Evolutionary conservation across 1,140 invertebrate genomes (phyloP).

Genomic region (Cylas formicarius): DNA sequence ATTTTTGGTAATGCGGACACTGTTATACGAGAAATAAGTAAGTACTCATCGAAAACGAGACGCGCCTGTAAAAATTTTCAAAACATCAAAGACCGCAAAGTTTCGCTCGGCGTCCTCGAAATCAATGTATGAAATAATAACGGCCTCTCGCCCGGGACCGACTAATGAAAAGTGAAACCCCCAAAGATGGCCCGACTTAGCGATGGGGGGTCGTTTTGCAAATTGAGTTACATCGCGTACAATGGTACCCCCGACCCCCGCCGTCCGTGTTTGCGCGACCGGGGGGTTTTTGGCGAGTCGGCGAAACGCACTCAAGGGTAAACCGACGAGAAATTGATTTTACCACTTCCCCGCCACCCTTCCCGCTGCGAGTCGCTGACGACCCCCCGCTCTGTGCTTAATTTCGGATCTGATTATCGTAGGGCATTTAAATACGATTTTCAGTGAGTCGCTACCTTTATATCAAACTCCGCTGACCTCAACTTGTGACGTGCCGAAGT

Average conservation of each 20-base stretch:
- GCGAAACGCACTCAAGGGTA: slow-evolving; percentile 15
- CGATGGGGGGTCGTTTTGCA: slow-evolving; percentile 20
- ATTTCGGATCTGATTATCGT: slow-evolving; percentile 15
- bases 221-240: slow-evolving; percentile 24
- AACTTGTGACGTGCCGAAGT: background rate
- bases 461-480: background rate
- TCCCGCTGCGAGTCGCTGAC: no score
- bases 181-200: slow-evolving; percentile 16
- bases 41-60: no score
- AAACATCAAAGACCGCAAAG: no score
- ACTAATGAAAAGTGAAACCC: slow-evolving; percentile 25
- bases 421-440: background rate
- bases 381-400: slow-evolving; percentile 12
- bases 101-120: no score
- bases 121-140: no score
- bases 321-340: slow-evolving; percentile 17
- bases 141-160: no score
- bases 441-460: background rate
- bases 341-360: slow-evolving; percentile 9
- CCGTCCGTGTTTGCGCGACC: slow-evolving; percentile 15
- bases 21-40: no score
- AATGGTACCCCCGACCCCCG: slow-evolving; percentile 19
- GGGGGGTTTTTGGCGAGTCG: slow-evolving; percentile 12
- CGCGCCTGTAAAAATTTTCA: no score
- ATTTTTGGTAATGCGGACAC: no score